Evolutionary conservation across 2,888 invertebrate genomes (phyloP).

Genomic region (Cerastoderma edule): DNA sequence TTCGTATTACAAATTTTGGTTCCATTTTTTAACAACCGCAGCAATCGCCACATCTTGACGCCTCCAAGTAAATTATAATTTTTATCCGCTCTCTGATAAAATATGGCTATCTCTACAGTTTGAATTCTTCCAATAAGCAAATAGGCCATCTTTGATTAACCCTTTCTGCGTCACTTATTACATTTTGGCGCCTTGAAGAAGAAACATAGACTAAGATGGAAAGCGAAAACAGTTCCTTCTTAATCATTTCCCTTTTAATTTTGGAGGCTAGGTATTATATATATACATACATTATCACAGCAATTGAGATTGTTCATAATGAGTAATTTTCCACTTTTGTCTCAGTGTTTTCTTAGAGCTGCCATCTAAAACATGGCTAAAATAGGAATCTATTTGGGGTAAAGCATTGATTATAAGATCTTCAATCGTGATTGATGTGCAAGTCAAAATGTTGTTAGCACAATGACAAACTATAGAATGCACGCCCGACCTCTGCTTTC

Average conservation of each 20-base stretch:
- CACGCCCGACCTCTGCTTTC: constrained; percentile 26
- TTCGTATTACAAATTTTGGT: constrained; percentile 38
- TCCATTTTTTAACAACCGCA: constrained; percentile 29
- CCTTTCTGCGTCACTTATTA: background rate
- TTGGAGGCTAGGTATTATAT: too few relatives aligned
- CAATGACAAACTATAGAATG: constrained; percentile 55
- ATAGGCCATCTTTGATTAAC: background rate
- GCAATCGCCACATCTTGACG: constrained; percentile 33
- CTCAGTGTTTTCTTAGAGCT: too few relatives aligned
- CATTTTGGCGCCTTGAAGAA: too few relatives aligned
- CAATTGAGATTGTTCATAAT: too few relatives aligned
- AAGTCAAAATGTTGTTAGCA: constrained; percentile 56
- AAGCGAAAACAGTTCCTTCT: too few relatives aligned
- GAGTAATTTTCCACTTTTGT: too few relatives aligned
- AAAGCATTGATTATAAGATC: constrained; percentile 46
- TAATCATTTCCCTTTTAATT: too few relatives aligned
- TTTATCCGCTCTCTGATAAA: constrained; percentile 11
- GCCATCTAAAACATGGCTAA: too few relatives aligned
- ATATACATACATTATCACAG: too few relatives aligned
- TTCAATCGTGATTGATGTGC: constrained; percentile 49
- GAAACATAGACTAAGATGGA: too few relatives aligned
- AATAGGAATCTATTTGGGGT: too few relatives aligned
- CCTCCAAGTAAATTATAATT: constrained; percentile 23
- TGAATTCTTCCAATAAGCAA: constrained; percentile 26
- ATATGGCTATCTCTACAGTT: constrained; percentile 9